Evolutionary conservation across 2,113 vertebrate species (phyloP), one percentile per base, ranked within the genome.

Genomic region (Jacana jacana): DNA sequence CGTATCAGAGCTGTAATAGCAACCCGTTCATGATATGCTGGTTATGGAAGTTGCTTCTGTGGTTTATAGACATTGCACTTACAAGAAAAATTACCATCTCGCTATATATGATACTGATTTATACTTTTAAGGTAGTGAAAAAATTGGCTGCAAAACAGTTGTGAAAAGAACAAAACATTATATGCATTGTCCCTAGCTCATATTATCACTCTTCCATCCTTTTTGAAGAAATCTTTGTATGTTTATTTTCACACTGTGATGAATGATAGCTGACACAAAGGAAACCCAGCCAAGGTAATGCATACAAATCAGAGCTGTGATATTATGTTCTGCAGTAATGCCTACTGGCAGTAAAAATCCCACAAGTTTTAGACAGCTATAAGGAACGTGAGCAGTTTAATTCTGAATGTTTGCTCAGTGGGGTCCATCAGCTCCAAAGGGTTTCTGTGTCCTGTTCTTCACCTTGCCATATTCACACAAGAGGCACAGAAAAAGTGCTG

Each of bases 241-340:
- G 75, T 91, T 96, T 96, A 76, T 96, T 95, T 95, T 91, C 93
- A 75, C 1, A 8, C 79, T 89, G 71, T 81, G 84, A 75, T 95
- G 95, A 96, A 91, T 89, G 86, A 92, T 81, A 79, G 89, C 80
- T 93, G 89, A 77, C 86, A 86, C 46, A 77, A 92, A 91, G 48
- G 55, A 88, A 83, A 46, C 17, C 16, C n/a, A 91, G 72, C 23
- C 52, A 78, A 81, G 68, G 83, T 57, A 84, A 55, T 90, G 88
- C 52, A 90, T 90, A 90, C 72, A 92, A 81, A 95, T 93, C 57
- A 88, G 61, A 88, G 30, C 20, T 48, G 6, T 88, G 84, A 88
- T 64, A 52, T 7, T 25, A 57, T 84, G 57, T 40, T 86, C 31
- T 93, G 63, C 65, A 91, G 77, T 25, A 92, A 72, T 77, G 33